Conservation (phyloP, 2,888 invertebrate genomes). For the Troides helena region DNA sequence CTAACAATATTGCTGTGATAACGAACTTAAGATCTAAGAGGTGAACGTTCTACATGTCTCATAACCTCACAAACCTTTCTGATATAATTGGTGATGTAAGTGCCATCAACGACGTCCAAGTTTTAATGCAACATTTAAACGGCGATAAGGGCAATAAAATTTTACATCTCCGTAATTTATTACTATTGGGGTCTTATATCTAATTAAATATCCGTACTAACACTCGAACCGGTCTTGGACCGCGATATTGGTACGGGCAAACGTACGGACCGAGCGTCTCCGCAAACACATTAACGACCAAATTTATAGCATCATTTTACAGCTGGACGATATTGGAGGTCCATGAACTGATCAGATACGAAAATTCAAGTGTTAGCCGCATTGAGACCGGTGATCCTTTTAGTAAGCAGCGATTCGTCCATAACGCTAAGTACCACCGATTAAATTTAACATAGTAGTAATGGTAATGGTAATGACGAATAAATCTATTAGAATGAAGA, state of each 20-base stretch:
- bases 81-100: too few species aligned
- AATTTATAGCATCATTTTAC: slow-evolving; percentile 56
- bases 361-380: too few species aligned
- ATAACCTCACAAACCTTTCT: too few species aligned
- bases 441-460: too few species aligned
- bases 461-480: too few species aligned
- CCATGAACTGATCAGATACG: slow-evolving; percentile 34
- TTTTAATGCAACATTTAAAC: not conserved
- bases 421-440: too few species aligned
- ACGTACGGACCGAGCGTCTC: slow-evolving; percentile 43
- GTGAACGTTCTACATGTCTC: too few species aligned
- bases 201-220: slow-evolving; percentile 18
- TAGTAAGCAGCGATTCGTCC: too few species aligned
- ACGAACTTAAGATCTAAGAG: too few species aligned
- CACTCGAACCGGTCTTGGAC: slow-evolving; percentile 7
- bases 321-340: slow-evolving; percentile 35
- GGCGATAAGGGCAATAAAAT: slow-evolving; percentile 3
- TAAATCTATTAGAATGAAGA: too few species aligned
- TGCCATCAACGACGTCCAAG: not conserved
- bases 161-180: slow-evolving; percentile 13
- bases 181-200: slow-evolving; percentile 1
- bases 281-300: slow-evolving; percentile 48
- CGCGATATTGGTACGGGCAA: slow-evolving; percentile 26
- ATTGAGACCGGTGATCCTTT: too few species aligned
- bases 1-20: too few species aligned